Evolutionary conservation across 2,113 vertebrate genomes (phyloP).

Genomic region (Calcarius ornatus): DNA sequence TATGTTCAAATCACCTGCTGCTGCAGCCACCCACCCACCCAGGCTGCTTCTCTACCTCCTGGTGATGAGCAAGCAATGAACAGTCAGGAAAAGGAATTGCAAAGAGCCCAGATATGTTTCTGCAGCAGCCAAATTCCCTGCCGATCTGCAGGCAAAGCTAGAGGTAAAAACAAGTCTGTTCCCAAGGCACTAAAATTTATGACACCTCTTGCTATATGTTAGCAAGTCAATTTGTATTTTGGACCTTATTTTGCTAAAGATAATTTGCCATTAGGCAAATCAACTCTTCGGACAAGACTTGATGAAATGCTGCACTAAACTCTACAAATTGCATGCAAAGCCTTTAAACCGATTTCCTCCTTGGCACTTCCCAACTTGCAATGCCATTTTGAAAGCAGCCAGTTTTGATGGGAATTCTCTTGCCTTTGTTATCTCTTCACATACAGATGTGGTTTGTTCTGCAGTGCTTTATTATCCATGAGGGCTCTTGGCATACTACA

Average conservation of each 20-base stretch:
- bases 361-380: not conserved
- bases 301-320: not conserved
- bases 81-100: not conserved
- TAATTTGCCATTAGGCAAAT: not conserved
- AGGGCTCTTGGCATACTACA: not conserved
- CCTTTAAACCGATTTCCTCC: not conserved
- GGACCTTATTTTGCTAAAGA: not conserved
- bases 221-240: not conserved
- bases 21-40: not conserved
- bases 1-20: not conserved
- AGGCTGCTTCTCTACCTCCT: not conserved
- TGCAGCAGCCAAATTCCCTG: not conserved
- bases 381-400: not conserved
- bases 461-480: not conserved
- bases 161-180: not conserved
- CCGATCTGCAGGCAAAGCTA: not conserved
- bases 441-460: not conserved
- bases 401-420: not conserved
- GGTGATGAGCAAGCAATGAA: not conserved
- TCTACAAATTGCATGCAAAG: not conserved
- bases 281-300: not conserved
- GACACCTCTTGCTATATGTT: accelerated
- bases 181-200: not conserved
- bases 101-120: not conserved
- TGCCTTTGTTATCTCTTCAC: not conserved